phyloP scores from a whole-genome alignment of 2,888 invertebrate species.

The Acheta domesticus region DNA sequence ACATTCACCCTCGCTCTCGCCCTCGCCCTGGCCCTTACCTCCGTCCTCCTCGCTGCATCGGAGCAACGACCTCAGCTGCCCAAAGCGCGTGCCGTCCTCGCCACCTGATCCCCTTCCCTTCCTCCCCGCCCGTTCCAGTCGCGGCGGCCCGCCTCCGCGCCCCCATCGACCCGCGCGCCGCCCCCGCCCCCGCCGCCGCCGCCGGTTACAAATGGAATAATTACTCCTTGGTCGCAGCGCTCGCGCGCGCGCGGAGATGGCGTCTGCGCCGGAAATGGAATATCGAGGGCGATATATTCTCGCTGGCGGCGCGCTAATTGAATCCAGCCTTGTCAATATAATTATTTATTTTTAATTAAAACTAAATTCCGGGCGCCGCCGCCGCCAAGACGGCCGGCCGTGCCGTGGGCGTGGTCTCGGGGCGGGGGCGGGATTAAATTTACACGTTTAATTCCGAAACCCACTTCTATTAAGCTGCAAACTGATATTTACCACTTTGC shows the following conservation, averaged over 20 bases:
- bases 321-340: neutral
- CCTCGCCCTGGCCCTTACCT: neutral
- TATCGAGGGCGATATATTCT: neutral
- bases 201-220: neutral
- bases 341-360: constrained; percentile 18
- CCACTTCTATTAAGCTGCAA: neutral
- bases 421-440: neutral
- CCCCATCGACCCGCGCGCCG: neutral
- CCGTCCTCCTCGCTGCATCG: neutral
- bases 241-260: neutral
- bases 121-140: neutral
- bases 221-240: neutral
- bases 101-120: neutral
- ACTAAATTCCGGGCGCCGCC: neutral
- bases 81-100: neutral
- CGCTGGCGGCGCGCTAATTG: neutral
- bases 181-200: neutral
- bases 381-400: too few species aligned
- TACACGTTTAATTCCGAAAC: constrained; percentile 18
- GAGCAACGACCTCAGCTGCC: neutral
- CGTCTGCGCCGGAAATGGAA: neutral
- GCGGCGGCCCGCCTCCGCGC: neutral
- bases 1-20: neutral
- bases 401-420: too few species aligned
- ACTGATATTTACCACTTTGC: constrained; percentile 10